Evolutionary conservation across 23 tunicate species (phyloP), one percentile per base, ranked within the genome.

Genomic region (Halocynthia aurantium): DNA sequence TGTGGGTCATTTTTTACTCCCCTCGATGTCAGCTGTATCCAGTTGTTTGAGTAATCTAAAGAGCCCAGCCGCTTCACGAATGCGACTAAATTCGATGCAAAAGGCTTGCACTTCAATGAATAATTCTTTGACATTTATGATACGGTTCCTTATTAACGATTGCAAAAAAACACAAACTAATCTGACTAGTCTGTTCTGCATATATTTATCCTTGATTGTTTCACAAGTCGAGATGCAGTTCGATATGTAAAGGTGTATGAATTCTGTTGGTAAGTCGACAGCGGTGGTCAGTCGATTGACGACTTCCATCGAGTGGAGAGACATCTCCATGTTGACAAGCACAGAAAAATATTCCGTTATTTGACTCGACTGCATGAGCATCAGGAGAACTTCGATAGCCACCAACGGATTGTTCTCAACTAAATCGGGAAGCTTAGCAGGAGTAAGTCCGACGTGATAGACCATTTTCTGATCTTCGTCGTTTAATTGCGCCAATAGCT

Each of bases 91-190:
- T 55, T 96, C 96, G 70, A 96, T 90, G 73, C 99, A 96, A 65
- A 96, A 96, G 8, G 96, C 99, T 79, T 96, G 99, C 21, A 96
- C 96, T 72, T 96, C 99, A 52, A 90, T 96, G 72, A 96, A 86
- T 18, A 90, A 55, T 70, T 85, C 96, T 76, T 90, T 90, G 18
- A 96, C 96, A 81, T 96, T 84, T 76, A 90, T 82, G 49, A 96
- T 85, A 11, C 74, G 81, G 81, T 96, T 96, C 15, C 96, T 73
- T 52, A 96, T 96, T 52, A 96, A 77, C 7, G 99, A 93, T 58
- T 92, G 99, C 69, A 96, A 85, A 52, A 96, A 90, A 10, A 96
- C 99, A 63, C 99, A 96, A 5, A 96, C 99, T 68, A 96, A 61
- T 31, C 99, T 80, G 7, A 96, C 99, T 6, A 96, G 83, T 53